Conservation (phyloP, 92 coral and sea anemone genomes). For the Palythoa grandiflora region DNA sequence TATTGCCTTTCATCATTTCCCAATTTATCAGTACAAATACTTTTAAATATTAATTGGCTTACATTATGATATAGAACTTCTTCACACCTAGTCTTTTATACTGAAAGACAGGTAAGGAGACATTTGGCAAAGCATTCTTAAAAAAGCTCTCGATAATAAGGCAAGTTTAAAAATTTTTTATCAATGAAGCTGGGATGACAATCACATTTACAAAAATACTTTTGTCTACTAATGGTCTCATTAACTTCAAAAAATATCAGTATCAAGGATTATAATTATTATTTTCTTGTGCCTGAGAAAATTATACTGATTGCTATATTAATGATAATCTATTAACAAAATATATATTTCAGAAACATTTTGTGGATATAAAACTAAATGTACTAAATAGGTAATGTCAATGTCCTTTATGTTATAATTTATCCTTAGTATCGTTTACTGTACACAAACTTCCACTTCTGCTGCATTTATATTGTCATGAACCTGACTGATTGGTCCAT, state of each 20-base stretch:
- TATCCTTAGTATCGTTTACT: background rate
- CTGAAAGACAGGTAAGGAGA: background rate
- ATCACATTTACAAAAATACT: background rate
- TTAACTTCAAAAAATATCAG: background rate
- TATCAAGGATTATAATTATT: background rate
- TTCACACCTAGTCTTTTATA: background rate
- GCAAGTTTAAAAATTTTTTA: background rate
- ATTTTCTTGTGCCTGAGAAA: background rate
- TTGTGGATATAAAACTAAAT: background rate
- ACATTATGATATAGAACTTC: background rate
- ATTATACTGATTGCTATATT: too few relatives aligned
- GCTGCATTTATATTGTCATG: slow-evolving; percentile 5
- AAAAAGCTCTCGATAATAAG: background rate
- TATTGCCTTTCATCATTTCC: background rate
- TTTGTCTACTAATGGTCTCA: background rate
- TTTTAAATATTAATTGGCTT: background rate
- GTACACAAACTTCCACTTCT: slow-evolving; percentile 11
- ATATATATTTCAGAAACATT: background rate
- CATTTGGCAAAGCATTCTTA: background rate
- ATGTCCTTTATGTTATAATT: background rate
- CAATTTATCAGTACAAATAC: background rate
- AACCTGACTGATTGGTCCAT: slow-evolving; percentile 34
- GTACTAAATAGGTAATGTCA: background rate
- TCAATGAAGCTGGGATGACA: background rate
- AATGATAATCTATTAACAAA: background rate